Base-by-base conservation (phyloP, 2,797 vertebrate species). In the Alcedo atthis region DNA sequence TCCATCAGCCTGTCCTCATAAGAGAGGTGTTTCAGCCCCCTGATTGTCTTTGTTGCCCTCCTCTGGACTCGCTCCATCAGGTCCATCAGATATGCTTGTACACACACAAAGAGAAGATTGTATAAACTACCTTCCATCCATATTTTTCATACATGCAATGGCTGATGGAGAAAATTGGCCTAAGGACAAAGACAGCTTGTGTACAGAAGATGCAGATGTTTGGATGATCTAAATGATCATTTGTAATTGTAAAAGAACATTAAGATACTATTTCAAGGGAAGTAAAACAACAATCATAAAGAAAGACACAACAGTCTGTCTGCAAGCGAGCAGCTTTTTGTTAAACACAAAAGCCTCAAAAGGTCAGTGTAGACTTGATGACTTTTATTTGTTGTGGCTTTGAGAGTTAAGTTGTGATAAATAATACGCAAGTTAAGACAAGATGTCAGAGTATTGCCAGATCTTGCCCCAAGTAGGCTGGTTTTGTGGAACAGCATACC, bases 331-430 rank as follows among this genome's bases (percentile, higher is more conserved):
- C 5, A 78, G 26, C 35, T 77, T 87, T 91, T 87, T 91, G 70
- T 73, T 81, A 63, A 87, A 67, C n/a, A 69, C 4, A 15, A 85
- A 89, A 14, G 6, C 35, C 43, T 76, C 28, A 68, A 83, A 88
- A 89, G 42, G 32, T 88, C 81, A 75, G 0, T 8, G 11, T n/a
- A 83, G 30, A 28, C 48, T 54, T 33, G 22, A 40, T 40, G 8
- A 69, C 9, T 53, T 6, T 81, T 25, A 15, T 30, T 77, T 93
- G 49, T 86, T 95, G 45, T 85, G 88, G 16, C 82, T 94, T 70
- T 77, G 40, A 48, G 54, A 55, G 28, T 45, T 79, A 64, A 81
- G 13, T 17, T 74, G 26, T 51, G 62, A 82, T 59, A 85, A 76
- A 62, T 62, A 92, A 88, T 79, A 80, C 71, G 7, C 62, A 81